Base-by-base conservation (phyloP, 2,113 vertebrate genomes). In the Bubo bubo region DNA sequence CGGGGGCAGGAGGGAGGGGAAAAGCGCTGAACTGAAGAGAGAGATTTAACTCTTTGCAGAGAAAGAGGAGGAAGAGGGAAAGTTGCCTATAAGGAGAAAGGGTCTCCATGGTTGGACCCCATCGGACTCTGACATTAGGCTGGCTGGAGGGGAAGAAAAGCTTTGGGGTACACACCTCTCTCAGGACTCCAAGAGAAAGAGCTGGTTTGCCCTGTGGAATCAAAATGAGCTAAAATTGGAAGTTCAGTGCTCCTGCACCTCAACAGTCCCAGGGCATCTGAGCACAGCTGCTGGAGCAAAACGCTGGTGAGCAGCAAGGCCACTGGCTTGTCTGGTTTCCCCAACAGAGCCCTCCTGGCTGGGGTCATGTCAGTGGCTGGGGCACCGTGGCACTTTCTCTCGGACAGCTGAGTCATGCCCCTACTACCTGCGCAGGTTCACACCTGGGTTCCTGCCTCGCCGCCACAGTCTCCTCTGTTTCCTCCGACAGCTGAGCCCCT, bases 21-120 rank as follows among this genome's bases (percentile, higher is more conserved):
- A 64, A 93, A 94, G 82, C 43, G 52, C 72, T 75, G 83, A 74
- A 39, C 4, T 74, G 52, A 50, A 67, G 84, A 43, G 30, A 70
- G 45, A 86, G 52, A 21, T 96, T 97, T 97, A 98, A 97, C 96
- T 67, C 96, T 97, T 90, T 74, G 73, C 18, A 64, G 91, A 89
- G 86, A 74, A 63, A 45, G n/a, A 14, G 8, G 32, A 90, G 50
- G 79, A 90, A 55, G 26, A 74, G 6, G 32, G 79, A 80, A 50
- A 8, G 41, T 23, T 59, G 59, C 34, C 67, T 62, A 6, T 5
- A 60, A 88, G 37, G 27, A 79, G 34, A 83, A 82, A 12, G 19
- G 32, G 37, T 87, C 26, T 67, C 41, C 4, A 0, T 23, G 45
- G 27, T 62, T 27, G 21, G 18, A 53, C 18, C 27, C 63, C 18